phyloP scores from a whole-genome alignment of 2,113 vertebrate genomes.

The Paralichthys olivaceus region DNA sequence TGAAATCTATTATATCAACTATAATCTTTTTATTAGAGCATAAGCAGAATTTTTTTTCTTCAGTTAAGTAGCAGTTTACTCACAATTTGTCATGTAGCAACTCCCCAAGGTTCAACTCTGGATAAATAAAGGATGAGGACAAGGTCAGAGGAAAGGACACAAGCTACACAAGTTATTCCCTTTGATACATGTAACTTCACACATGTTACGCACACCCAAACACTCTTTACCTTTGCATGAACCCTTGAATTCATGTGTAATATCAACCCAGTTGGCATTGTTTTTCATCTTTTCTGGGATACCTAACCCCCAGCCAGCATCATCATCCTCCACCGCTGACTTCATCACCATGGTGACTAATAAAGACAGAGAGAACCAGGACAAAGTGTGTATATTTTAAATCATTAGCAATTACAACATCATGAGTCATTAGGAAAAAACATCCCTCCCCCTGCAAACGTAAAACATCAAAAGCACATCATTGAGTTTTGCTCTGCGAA shows the following conservation, averaged over 20 bases:
- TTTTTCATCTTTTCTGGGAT: slow-evolving; percentile 95
- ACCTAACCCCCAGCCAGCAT: slow-evolving; percentile 93
- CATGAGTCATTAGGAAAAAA: neutral
- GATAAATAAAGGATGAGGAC: slow-evolving; percentile 58
- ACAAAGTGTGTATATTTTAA: slow-evolving; percentile 1
- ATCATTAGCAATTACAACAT: neutral
- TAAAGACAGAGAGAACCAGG: slow-evolving; percentile 31
- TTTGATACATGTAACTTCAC: slow-evolving; percentile 2
- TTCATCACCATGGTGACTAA: slow-evolving; percentile 94
- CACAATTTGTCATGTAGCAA: slow-evolving; percentile 98
- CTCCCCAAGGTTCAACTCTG: slow-evolving; percentile 97
- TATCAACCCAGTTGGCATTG: slow-evolving; percentile 94
- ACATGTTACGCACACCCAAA: neutral
- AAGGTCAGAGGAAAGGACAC: neutral
- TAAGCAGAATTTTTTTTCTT: neutral
- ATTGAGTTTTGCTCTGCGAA: too few relatives aligned
- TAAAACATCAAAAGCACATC: too few relatives aligned
- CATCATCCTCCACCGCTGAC: slow-evolving; percentile 93
- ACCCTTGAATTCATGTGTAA: slow-evolving; percentile 95
- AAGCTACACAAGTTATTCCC: too few relatives aligned
- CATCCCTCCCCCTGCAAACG: neutral
- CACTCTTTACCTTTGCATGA: slow-evolving; percentile 88
- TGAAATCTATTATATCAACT: neutral
- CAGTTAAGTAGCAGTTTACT: slow-evolving; percentile 74
- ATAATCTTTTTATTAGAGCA: neutral